phyloP scores from a whole-genome alignment of 2,888 invertebrate genomes.

The Corbicula japonica region DNA sequence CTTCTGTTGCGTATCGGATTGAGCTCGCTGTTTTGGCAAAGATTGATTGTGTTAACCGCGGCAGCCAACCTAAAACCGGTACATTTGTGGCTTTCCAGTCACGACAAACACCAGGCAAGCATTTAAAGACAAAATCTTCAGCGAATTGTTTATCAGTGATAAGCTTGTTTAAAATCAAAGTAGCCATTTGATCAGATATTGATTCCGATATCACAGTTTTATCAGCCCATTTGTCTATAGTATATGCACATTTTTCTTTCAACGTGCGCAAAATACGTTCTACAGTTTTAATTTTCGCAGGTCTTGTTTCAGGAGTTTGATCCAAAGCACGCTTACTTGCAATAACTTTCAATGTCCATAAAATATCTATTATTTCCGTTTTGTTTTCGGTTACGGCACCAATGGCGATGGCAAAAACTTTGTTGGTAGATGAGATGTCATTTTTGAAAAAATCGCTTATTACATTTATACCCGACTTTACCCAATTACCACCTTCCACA shows the following conservation, averaged over 20 bases:
- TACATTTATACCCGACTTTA: background rate
- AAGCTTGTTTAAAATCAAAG: background rate
- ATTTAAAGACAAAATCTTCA: constrained; percentile 13
- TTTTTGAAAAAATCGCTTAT: constrained; percentile 5
- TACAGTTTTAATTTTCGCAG: background rate
- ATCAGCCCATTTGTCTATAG: background rate
- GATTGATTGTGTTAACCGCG: background rate
- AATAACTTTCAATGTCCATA: too few species aligned
- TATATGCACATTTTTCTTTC: constrained; percentile 4
- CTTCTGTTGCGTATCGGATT: background rate
- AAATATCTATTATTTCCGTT: too few species aligned
- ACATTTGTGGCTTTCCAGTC: background rate
- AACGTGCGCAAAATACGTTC: background rate
- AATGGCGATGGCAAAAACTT: constrained; percentile 5
- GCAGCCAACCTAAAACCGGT: background rate
- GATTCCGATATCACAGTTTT: background rate
- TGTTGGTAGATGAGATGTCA: constrained; percentile 6
- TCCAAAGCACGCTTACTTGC: too few species aligned
- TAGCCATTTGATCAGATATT: background rate
- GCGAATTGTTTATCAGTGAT: background rate
- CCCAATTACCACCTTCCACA: constrained; percentile 12
- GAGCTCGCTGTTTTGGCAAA: background rate
- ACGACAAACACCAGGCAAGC: constrained; percentile 23
- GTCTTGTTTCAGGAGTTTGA: background rate
- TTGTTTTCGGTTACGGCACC: background rate